These are phyloP conservation scores for Corvus hawaiiensis DNA, from an alignment of 2,113 vertebrate genomes.

Conservation along the genomic window DNA sequence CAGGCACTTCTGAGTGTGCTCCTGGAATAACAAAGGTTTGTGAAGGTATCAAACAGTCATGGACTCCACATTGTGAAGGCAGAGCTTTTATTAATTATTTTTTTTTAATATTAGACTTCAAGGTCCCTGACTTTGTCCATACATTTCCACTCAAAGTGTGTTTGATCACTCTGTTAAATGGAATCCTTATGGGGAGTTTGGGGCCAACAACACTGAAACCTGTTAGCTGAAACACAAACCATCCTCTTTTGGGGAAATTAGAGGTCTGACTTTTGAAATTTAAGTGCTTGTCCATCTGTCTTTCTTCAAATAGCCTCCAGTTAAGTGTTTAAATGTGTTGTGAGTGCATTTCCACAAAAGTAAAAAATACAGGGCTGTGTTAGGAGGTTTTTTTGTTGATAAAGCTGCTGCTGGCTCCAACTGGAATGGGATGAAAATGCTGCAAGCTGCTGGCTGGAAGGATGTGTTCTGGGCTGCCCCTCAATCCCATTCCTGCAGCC, in stretches of 20 bases:
- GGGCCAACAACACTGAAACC: conserved; percentile 69
- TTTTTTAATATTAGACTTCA: neutral
- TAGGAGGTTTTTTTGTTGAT: conserved; percentile 1
- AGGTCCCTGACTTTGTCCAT: conserved; percentile 48
- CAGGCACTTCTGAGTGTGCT: neutral
- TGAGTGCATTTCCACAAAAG: conserved; percentile 45
- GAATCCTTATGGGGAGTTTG: conserved; percentile 67
- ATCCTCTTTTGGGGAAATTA: conserved; percentile 62
- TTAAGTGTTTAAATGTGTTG: conserved; percentile 65
- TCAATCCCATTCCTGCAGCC: neutral
- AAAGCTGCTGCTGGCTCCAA: conserved; percentile 31
- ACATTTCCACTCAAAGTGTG: conserved; percentile 44
- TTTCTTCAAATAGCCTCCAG: conserved; percentile 64
- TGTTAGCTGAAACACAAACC: conserved; percentile 69
- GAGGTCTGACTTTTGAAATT: conserved; percentile 65
- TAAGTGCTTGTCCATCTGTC: conserved; percentile 68
- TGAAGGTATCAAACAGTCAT: neutral
- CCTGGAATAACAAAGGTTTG: neutral
- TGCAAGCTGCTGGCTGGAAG: neutral
- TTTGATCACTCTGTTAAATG: conserved; percentile 71
- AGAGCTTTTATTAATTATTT: neutral
- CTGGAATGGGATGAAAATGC: conserved; percentile 1
- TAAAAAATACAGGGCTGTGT: neutral
- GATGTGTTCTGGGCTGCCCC: neutral
- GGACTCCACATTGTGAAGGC: neutral